These are phyloP conservation scores for Pagrus major DNA, from an alignment of 2,113 vertebrate genomes.

Conservation along the genomic window DNA sequence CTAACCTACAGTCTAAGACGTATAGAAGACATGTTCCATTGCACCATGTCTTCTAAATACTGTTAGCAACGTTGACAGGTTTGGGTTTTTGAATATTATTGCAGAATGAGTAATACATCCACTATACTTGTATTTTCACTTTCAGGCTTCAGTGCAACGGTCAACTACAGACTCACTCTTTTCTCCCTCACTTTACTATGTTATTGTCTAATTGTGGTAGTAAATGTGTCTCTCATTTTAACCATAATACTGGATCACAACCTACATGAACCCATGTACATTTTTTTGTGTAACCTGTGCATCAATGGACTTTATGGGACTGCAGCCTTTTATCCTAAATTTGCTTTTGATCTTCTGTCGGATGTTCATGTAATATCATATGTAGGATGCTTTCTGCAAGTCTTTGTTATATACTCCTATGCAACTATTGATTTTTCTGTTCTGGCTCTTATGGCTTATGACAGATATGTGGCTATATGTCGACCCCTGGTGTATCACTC, in stretches of 20 bases:
- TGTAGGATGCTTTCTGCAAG: slow-evolving; percentile 5
- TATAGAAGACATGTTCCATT: neutral
- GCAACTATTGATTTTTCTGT: slow-evolving; percentile 13
- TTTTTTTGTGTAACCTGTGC: slow-evolving; percentile 17
- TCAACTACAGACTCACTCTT: slow-evolving; percentile 29
- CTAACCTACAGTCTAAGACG: too few relatives aligned
- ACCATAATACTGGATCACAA: slow-evolving; percentile 42
- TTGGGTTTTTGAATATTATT: neutral
- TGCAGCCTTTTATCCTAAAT: slow-evolving; percentile 34
- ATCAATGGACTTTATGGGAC: slow-evolving; percentile 32
- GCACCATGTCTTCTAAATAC: neutral
- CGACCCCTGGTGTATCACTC: slow-evolving; percentile 55
- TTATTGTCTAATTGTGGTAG: slow-evolving; percentile 21
- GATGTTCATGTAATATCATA: slow-evolving; percentile 19
- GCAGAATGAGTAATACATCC: slow-evolving; percentile 26
- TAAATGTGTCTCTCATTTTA: slow-evolving; percentile 54
- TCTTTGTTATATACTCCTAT: slow-evolving; percentile 18
- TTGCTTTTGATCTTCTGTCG: slow-evolving; percentile 6
- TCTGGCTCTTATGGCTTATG: slow-evolving; percentile 23
- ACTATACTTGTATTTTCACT: slow-evolving; percentile 23
- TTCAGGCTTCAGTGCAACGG: slow-evolving; percentile 22
- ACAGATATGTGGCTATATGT: slow-evolving; percentile 59
- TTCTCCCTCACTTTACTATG: slow-evolving; percentile 38
- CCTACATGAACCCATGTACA: slow-evolving; percentile 41
- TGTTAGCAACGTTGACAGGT: neutral